phyloP scores from a whole-genome alignment of 2,797 vertebrate species.

The Vespertilio murinus region DNA sequence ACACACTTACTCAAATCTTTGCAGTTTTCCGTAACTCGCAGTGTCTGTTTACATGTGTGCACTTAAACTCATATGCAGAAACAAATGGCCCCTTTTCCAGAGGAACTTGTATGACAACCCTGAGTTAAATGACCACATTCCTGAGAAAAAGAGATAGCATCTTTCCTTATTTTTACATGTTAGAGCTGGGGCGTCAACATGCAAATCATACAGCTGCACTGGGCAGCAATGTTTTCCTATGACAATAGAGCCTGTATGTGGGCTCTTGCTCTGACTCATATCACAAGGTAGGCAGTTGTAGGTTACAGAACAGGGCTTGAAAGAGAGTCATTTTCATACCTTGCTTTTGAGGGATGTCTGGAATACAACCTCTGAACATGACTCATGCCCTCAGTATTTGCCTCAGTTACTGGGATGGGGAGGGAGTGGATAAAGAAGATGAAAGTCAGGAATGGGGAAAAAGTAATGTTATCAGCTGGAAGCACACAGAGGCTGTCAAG shows the following conservation, averaged over 20 bases:
- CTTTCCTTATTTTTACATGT: background rate
- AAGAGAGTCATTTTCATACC: background rate
- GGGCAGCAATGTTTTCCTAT: background rate
- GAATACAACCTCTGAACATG: background rate
- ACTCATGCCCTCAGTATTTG: background rate
- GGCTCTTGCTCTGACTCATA: background rate
- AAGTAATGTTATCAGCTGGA: background rate
- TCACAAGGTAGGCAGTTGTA: background rate
- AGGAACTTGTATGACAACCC: background rate
- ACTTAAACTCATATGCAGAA: background rate
- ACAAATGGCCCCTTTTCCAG: background rate
- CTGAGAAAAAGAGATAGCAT: background rate
- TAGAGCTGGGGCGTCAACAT: background rate
- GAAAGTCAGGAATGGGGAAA: background rate
- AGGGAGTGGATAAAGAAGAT: background rate
- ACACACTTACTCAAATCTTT: background rate
- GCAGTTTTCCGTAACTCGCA: background rate
- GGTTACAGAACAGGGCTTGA: background rate
- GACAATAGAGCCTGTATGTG: background rate
- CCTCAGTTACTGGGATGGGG: background rate
- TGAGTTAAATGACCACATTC: background rate
- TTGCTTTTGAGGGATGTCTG: background rate
- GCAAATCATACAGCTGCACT: background rate
- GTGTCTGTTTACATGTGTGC: background rate
- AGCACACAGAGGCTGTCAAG: background rate